phyloP scores from a whole-genome alignment of 2,113 vertebrate species.

The Antigone vipio region DNA sequence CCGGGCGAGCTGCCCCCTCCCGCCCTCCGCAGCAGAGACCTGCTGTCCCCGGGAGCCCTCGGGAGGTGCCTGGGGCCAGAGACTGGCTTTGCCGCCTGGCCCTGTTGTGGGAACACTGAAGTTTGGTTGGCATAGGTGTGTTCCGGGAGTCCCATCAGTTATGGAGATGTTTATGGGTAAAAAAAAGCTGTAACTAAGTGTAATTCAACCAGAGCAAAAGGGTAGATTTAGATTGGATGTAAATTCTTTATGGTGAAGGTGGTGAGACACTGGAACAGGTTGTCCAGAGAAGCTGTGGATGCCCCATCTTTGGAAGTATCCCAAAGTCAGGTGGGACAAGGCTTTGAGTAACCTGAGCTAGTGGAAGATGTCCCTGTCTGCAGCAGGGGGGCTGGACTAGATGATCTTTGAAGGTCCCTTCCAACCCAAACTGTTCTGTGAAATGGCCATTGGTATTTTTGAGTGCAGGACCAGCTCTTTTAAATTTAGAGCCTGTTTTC shows the following conservation, averaged over 20 bases:
- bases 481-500: neutral
- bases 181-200: fast-evolving
- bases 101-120: fast-evolving
- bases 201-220: neutral
- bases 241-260: fast-evolving
- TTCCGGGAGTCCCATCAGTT: fast-evolving
- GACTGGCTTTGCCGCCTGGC: neutral
- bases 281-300: neutral
- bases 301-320: neutral
- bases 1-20: no score
- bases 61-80: neutral
- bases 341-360: neutral
- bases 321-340: fast-evolving
- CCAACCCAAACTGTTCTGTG: fast-evolving
- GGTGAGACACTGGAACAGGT: neutral
- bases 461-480: neutral
- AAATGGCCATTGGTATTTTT: neutral
- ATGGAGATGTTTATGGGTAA: neutral
- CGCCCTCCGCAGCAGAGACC: neutral
- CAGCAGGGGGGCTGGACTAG: fast-evolving
- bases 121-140: fast-evolving
- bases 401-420: neutral
- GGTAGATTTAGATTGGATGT: no score
- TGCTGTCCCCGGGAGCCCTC: neutral
- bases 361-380: neutral